A percentile compares a stretch with the other conserved stretches of the same genome.
Conservation (phyloP, 2,888 invertebrate genomes). For the Caenorhabditis uteleia region DNA sequence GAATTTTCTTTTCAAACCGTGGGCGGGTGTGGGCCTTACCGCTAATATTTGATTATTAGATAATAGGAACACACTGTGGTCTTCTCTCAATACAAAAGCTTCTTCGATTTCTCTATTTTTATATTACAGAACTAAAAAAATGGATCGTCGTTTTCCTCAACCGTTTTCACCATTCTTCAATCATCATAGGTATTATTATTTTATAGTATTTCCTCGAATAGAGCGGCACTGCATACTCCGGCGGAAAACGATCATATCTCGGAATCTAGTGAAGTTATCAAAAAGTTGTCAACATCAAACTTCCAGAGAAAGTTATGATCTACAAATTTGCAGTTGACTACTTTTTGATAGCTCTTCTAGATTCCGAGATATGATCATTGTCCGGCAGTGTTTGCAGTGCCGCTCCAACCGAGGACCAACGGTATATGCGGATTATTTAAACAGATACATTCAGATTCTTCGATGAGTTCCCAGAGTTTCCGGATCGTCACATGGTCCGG, state of each 20-base stretch:
- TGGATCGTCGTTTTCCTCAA: constrained; percentile 47
- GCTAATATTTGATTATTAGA: no score
- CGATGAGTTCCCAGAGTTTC: constrained; percentile 59
- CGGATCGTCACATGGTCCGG: constrained; percentile 49
- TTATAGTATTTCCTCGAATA: background rate
- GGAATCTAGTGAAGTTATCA: no score
- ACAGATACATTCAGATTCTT: constrained; percentile 34
- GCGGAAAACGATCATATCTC: no score
- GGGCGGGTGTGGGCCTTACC: no score
- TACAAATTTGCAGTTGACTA: no score
- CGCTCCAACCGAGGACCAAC: background rate
- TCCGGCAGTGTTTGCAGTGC: background rate
- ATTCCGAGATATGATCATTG: no score
- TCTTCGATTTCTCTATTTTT: background rate
- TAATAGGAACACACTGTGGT: no score
- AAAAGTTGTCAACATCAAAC: no score
- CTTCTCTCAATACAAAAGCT: constrained; percentile 1
- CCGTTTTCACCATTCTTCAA: constrained; percentile 50
- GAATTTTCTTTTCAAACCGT: no score
- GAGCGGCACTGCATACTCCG: no score
- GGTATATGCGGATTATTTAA: background rate
- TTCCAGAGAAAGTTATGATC: no score
- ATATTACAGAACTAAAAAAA: constrained; percentile 4
- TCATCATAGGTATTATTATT: constrained; percentile 3
- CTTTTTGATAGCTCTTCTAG: no score